phyloP scores from a whole-genome alignment of 2,888 invertebrate genomes.

The Trichopoda pennipes region DNA sequence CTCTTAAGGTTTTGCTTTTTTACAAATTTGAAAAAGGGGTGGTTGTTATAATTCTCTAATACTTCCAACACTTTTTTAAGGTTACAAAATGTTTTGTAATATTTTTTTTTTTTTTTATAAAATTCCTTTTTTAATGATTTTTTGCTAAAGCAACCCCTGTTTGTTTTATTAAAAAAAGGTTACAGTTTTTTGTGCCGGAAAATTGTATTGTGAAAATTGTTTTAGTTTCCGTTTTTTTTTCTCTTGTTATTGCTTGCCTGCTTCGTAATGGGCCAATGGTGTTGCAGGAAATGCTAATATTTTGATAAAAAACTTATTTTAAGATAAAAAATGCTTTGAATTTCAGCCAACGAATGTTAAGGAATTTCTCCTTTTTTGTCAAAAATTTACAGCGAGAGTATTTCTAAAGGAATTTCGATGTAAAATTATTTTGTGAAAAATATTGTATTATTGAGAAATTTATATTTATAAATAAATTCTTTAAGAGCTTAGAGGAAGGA shows the following conservation, averaged over 20 bases:
- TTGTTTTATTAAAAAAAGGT: constrained; percentile 14
- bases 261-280: constrained; percentile 74
- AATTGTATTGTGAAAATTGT: constrained; percentile 63
- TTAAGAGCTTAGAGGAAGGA: too few relatives aligned
- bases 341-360: constrained; percentile 71
- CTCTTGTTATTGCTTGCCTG: constrained; percentile 59
- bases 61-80: constrained; percentile 14
- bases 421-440: not conserved
- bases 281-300: constrained; percentile 76
- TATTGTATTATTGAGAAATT: not conserved
- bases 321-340: constrained; percentile 74
- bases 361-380: constrained; percentile 73
- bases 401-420: constrained; percentile 24
- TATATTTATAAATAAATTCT: not conserved
- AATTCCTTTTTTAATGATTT: constrained; percentile 3
- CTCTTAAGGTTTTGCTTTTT: constrained; percentile 18
- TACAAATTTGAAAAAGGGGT: constrained; percentile 43
- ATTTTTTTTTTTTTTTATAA: not conserved
- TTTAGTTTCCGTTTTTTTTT: constrained; percentile 48
- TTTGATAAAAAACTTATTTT: constrained; percentile 74
- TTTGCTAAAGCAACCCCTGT: constrained; percentile 47
- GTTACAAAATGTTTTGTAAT: constrained; percentile 53
- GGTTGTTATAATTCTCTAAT: constrained; percentile 26
- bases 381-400: constrained; percentile 5
- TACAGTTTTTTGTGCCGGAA: constrained; percentile 43